Evolutionary conservation across 2,888 invertebrate species (phyloP).

Genomic region (Deilephila porcellus): DNA sequence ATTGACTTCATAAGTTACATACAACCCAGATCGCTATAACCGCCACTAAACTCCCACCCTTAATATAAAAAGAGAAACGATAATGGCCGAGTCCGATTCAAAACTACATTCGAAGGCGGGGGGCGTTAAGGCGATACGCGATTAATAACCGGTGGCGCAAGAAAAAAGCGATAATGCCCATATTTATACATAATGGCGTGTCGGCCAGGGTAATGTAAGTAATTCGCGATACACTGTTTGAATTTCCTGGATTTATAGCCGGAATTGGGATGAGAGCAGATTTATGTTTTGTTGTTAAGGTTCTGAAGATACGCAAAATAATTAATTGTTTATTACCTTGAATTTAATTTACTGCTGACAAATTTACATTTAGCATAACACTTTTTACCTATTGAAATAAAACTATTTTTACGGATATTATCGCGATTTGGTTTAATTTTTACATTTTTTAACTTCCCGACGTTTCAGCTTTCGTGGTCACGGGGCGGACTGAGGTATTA

Average conservation of each 20-base stretch:
- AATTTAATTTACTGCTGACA: too few relatives aligned
- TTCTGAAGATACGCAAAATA: not conserved
- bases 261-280: not conserved
- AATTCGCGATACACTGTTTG: slow-evolving; percentile 1
- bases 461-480: too few relatives aligned
- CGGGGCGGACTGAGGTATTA: too few relatives aligned
- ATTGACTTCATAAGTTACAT: too few relatives aligned
- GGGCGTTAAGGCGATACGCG: slow-evolving; percentile 42
- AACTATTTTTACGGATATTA: too few relatives aligned
- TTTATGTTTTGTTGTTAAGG: not conserved
- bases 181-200: slow-evolving; percentile 28
- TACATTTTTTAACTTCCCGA: too few relatives aligned
- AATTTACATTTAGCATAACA: too few relatives aligned
- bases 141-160: slow-evolving; percentile 16
- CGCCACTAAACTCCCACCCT: slow-evolving; percentile 29
- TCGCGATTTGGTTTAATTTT: too few relatives aligned
- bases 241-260: slow-evolving; percentile 20
- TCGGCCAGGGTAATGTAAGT: not conserved
- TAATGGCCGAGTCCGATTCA: slow-evolving; percentile 42
- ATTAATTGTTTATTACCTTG: too few relatives aligned
- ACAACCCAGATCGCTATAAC: not conserved
- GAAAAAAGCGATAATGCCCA: slow-evolving; percentile 28
- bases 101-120: slow-evolving; percentile 40
- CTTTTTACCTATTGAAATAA: too few relatives aligned
- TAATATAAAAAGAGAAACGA: slow-evolving; percentile 37